Evolutionary conservation across 2,113 vertebrate genomes (phyloP).

Genomic region (Vimba vimba): DNA sequence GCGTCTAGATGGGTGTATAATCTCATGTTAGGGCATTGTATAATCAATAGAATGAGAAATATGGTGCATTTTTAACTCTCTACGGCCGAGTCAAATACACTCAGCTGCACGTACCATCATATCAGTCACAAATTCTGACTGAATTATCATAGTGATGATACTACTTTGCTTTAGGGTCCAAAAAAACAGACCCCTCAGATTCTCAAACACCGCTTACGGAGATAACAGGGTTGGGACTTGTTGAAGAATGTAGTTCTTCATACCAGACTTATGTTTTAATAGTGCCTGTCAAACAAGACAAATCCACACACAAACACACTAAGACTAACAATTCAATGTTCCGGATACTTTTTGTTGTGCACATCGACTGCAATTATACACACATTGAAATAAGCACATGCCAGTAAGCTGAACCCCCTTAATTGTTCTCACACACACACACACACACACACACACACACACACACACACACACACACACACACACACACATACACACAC

Average conservation of each 20-base stretch:
- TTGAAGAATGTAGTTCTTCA: slow-evolving; percentile 56
- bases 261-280: slow-evolving; percentile 17
- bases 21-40: not conserved
- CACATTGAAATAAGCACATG: not conserved
- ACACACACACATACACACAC: slow-evolving; percentile 13
- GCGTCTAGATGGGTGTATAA: not conserved
- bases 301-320: slow-evolving; percentile 8
- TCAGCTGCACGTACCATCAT: not conserved
- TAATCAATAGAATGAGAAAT: not conserved
- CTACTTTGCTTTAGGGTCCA: not conserved
- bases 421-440: not conserved
- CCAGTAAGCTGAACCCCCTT: not conserved
- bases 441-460: slow-evolving; percentile 7
- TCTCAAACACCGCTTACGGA: not conserved
- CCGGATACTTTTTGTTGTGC: not conserved
- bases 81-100: not conserved
- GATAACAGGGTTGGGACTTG: slow-evolving; percentile 52
- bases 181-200: slow-evolving; percentile 6
- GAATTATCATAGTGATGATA: slow-evolving; percentile 24
- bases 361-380: not conserved
- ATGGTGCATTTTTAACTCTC: not conserved
- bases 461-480: not conserved
- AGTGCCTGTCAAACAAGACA: not conserved
- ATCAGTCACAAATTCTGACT: not conserved
- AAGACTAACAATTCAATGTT: not conserved